These are phyloP conservation scores for Neoarius graeffei DNA, from an alignment of 2,113 vertebrate genomes.

Conservation along the genomic window DNA sequence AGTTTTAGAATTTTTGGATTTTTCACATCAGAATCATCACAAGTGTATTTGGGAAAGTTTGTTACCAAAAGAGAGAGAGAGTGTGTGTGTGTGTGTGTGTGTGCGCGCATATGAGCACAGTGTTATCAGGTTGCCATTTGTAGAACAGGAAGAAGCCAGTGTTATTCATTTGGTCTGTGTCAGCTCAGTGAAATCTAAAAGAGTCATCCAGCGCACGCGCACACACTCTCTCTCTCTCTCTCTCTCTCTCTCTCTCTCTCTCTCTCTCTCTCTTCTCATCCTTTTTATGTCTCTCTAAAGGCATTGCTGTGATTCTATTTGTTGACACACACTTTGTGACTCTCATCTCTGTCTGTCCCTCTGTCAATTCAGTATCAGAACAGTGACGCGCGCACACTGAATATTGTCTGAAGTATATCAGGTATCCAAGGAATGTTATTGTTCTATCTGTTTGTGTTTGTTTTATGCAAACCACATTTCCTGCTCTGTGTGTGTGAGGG, in stretches of 20 bases:
- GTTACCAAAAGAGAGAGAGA: neutral
- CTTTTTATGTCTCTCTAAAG: neutral
- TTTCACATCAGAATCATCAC: too few relatives aligned
- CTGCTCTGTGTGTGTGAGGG: slow-evolving; percentile 6
- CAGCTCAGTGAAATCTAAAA: slow-evolving; percentile 4
- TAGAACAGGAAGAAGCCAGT: slow-evolving; percentile 13
- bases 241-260: too few relatives aligned
- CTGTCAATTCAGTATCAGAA: slow-evolving; percentile 23
- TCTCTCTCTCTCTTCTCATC: too few relatives aligned
- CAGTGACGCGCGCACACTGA: neutral
- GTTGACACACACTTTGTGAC: neutral
- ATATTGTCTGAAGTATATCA: slow-evolving; percentile 35
- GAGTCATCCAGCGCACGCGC: neutral
- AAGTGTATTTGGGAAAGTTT: too few relatives aligned
- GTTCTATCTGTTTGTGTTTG: slow-evolving; percentile 26
- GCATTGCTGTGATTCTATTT: neutral
- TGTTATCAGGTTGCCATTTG: slow-evolving; percentile 11
- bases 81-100: neutral
- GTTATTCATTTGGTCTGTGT: slow-evolving; percentile 7
- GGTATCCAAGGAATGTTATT: slow-evolving; percentile 43
- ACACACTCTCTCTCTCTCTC: too few relatives aligned
- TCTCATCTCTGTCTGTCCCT: neutral
- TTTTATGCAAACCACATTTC: slow-evolving; percentile 5
- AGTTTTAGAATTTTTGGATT: too few relatives aligned
- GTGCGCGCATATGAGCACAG: neutral